A percentile compares a stretch with the other conserved stretches of the same genome.
These are phyloP conservation scores for Venustaconcha ellipsiformis DNA, from an alignment of 1,140 invertebrate species.

Conservation along the genomic window DNA sequence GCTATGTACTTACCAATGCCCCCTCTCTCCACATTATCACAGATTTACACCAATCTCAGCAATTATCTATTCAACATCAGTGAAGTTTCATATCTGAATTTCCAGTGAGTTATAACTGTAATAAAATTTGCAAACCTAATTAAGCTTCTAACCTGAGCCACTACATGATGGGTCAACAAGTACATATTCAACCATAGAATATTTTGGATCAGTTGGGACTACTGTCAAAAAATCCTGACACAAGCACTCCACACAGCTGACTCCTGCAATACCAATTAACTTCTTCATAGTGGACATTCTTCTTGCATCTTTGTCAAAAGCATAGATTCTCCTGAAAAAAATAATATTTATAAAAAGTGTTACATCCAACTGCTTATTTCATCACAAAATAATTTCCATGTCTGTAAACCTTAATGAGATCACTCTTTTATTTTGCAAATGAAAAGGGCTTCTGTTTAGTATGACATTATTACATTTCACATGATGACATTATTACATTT, in stretches of 20 bases:
- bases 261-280: conserved; percentile 71
- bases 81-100: not conserved
- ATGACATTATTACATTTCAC: too few species aligned
- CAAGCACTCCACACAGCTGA: conserved; percentile 77
- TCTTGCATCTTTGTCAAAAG: conserved; percentile 81
- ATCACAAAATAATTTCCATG: too few species aligned
- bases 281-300: conserved; percentile 74
- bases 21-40: not conserved
- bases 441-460: too few species aligned
- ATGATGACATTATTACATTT: too few species aligned
- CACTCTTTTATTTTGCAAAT: too few species aligned
- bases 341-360: not conserved
- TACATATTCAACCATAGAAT: conserved; percentile 86
- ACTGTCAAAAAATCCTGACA: conserved; percentile 81
- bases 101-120: not conserved
- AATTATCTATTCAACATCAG: not conserved
- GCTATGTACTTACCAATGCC: too few species aligned
- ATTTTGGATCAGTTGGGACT: conserved; percentile 71
- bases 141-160: conserved; percentile 81
- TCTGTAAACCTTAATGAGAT: too few species aligned
- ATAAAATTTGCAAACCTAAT: too few species aligned
- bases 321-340: conserved; percentile 78
- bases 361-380: too few species aligned
- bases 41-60: not conserved
- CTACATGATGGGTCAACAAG: conserved; percentile 96